Conservation (phyloP, 2,113 vertebrate genomes). For the crab-eating macaque (Macaca fascicularis) region T2T-MFA8v1.1 NC_088389.1:78747001-78747500, state of each 20-base stretch:
- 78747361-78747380: slow-evolving; percentile 9
- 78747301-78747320: neutral
- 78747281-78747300: neutral
- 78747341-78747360: neutral
- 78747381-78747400: slow-evolving; percentile 34
- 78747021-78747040: neutral
- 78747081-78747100: neutral
- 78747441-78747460: slow-evolving; percentile 44
- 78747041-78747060: neutral
- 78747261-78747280: neutral
- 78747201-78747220: neutral
- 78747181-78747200: slow-evolving; percentile 34
- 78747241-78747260: slow-evolving; percentile 52
- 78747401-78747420: slow-evolving; percentile 55
- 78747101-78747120: neutral
- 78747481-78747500: slow-evolving; percentile 51
- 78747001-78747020: neutral
- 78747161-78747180: neutral
- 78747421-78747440: slow-evolving; percentile 50
- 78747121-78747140: neutral
- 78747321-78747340: neutral
- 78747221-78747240: slow-evolving; percentile 6
- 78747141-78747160: neutral
- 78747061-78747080: neutral
- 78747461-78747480: slow-evolving; percentile 9